A percentile compares a stretch with the other conserved stretches of the same genome.
Conservation (phyloP, 2,888 invertebrate species). For the Hermodice carunculata region DNA sequence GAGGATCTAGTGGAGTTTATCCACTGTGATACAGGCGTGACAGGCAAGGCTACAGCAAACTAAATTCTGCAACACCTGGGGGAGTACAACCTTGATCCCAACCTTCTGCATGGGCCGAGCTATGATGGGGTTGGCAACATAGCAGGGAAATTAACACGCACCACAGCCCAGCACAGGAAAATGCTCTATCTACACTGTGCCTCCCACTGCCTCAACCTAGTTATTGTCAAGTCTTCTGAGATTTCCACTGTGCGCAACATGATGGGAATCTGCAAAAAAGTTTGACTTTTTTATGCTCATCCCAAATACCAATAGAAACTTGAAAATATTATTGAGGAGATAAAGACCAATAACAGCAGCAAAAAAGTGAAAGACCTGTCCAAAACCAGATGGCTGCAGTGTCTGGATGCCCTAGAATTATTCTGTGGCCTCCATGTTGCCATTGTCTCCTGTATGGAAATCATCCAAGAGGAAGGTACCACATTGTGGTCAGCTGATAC, state of each 20-base stretch:
- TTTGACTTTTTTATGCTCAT: too few species aligned
- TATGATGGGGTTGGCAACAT: slow-evolving; percentile 17
- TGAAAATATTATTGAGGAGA: background rate
- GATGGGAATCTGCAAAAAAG: background rate
- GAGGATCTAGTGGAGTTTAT: slow-evolving; percentile 26
- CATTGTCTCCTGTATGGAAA: background rate
- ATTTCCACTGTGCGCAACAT: background rate
- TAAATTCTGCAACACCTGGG: background rate
- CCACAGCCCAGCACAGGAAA: background rate
- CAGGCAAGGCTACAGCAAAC: background rate
- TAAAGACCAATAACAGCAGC: background rate
- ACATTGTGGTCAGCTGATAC: background rate
- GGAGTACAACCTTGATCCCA: slow-evolving; percentile 7
- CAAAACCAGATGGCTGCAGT: background rate
- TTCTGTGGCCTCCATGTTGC: background rate
- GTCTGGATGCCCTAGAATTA: background rate
- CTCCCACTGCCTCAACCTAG: background rate
- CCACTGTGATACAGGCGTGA: background rate
- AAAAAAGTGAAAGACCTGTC: background rate
- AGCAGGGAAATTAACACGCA: slow-evolving; percentile 9
- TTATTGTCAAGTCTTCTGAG: background rate
- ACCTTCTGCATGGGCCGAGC: slow-evolving; percentile 5
- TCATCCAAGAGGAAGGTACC: background rate
- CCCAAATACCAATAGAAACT: background rate
- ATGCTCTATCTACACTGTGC: slow-evolving; percentile 1